Conservation (phyloP, 2,888 invertebrate genomes). For the Andrena praecox region DNA sequence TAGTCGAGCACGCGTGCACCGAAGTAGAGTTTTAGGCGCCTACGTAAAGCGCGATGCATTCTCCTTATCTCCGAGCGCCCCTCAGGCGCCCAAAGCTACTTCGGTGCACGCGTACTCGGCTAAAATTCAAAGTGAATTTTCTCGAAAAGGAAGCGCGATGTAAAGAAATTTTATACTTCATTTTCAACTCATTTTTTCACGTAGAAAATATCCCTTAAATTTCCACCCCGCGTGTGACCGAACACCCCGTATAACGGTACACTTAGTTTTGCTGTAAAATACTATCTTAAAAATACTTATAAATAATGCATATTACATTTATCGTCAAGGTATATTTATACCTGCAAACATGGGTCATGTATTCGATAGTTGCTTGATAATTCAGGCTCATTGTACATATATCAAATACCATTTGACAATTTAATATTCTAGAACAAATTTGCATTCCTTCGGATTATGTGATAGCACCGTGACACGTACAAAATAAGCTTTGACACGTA, state of each 20-base stretch:
- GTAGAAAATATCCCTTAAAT: too few species aligned
- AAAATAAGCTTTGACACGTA: constrained; percentile 66
- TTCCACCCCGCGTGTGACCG: too few species aligned
- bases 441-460: constrained; percentile 68
- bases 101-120: too few species aligned
- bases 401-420: constrained; percentile 44
- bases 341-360: constrained; percentile 37
- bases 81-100: too few species aligned
- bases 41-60: too few species aligned
- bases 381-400: constrained; percentile 66
- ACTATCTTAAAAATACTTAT: constrained; percentile 40
- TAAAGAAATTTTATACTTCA: too few species aligned
- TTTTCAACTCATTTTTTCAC: too few species aligned
- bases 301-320: constrained; percentile 27
- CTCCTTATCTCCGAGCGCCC: too few species aligned
- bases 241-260: constrained; percentile 20
- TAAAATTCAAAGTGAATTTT: too few species aligned
- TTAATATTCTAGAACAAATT: constrained; percentile 55
- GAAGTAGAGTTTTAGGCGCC: too few species aligned
- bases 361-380: constrained; percentile 45
- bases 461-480: constrained; percentile 73
- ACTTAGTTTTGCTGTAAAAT: constrained; percentile 56
- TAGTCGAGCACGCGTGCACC: too few species aligned
- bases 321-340: constrained; percentile 35
- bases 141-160: too few species aligned